Conservation (phyloP, 2,113 vertebrate species). For the Capreolus pygargus region DNA sequence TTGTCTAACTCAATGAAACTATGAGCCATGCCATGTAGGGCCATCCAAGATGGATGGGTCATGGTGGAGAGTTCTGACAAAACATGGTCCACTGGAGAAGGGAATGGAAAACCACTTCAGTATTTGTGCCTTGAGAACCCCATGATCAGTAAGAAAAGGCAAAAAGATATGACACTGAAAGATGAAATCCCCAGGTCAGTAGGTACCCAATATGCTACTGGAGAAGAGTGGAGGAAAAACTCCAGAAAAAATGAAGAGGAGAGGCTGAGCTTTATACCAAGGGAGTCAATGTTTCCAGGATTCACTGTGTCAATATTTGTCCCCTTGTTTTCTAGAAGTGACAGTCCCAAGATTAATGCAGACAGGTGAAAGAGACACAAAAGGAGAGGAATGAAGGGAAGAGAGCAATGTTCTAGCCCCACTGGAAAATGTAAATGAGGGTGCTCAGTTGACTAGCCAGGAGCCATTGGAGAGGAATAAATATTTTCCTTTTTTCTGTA, state of each 20-base stretch:
- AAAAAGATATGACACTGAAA: background rate
- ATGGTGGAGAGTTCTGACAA: background rate
- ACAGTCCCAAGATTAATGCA: background rate
- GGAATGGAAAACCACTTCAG: background rate
- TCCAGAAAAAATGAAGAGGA: background rate
- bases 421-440: background rate
- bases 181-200: background rate
- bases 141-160: background rate
- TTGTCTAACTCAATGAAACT: background rate
- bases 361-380: background rate
- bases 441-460: background rate
- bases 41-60: background rate
- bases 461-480: background rate
- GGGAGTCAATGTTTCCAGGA: background rate
- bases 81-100: background rate
- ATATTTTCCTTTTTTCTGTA: background rate
- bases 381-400: background rate
- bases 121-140: background rate
- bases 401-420: background rate
- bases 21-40: background rate
- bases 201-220: background rate
- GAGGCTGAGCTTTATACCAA: background rate
- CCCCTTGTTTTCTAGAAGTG: background rate
- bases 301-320: background rate
- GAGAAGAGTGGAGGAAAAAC: background rate